These are phyloP conservation scores for Allolobophora icterica DNA, from an alignment of 2,888 invertebrate species.

Conservation along the genomic window DNA sequence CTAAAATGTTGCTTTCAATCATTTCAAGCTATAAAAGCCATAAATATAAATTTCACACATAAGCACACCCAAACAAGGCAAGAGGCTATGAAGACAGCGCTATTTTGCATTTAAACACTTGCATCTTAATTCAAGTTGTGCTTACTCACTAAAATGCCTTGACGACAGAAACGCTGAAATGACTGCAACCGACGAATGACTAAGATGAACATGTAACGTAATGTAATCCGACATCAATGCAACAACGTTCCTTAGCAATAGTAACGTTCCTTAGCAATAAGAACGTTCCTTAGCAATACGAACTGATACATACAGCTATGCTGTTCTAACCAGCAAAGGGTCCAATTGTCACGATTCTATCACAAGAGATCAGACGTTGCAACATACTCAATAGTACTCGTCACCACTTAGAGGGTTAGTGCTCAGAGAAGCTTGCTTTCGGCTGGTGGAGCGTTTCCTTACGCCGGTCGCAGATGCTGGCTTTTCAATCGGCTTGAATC, in stretches of 20 bases:
- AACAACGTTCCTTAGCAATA: no score
- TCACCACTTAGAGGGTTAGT: conserved; percentile 40
- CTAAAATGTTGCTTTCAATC: not conserved
- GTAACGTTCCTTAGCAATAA: no score
- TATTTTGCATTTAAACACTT: not conserved
- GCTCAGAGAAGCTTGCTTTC: conserved; percentile 19
- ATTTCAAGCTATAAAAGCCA: not conserved
- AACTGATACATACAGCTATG: not conserved
- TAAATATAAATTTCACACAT: not conserved
- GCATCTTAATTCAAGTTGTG: not conserved
- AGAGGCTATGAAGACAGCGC: not conserved
- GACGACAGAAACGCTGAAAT: not conserved
- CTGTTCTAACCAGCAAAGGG: not conserved
- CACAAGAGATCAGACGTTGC: conserved; percentile 1
- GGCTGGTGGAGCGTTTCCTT: not conserved
- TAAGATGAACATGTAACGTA: not conserved
- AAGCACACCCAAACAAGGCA: not conserved
- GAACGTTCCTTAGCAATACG: not conserved
- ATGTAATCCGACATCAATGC: no score
- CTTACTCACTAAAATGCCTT: not conserved
- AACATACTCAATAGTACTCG: conserved; percentile 39
- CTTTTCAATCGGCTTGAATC: conserved; percentile 59
- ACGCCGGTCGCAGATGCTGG: conserved; percentile 18
- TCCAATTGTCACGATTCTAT: not conserved
- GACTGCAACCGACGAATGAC: conserved; percentile 4